Evolutionary conservation across 2,797 vertebrate species (phyloP), one percentile per base, ranked within the genome.

Genomic region (Sebastes steindachneri): DNA sequence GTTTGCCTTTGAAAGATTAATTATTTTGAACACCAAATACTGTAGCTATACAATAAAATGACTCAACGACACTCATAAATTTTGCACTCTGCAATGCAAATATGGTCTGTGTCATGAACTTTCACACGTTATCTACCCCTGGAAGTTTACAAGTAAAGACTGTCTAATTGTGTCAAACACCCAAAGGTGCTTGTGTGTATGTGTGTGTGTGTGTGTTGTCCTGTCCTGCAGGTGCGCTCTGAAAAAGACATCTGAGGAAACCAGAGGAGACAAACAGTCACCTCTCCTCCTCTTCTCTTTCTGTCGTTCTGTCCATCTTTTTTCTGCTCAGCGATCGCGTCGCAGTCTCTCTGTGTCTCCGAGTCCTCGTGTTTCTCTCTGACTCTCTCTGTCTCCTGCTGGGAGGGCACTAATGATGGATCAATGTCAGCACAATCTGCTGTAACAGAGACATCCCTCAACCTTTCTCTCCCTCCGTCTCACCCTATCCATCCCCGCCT

Each of bases 391-490:
- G 84, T 88, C 86, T 91, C 83, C 83, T 85, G 71, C 76, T 59
- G 84, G 80, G 90, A 91, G 74, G 78, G 81, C 80, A 79, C 85
- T 94, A 94, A 93, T 93, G 93, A 95, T 91, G 89, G 94, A 96
- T 96, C 95, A 89, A 95, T 96, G 94, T 91, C 88, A 94, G 90
- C 83, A 88, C 92, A 86, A 92, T 91, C 86, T 75, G 86, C 85
- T 92, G 92, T 89, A 92, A 94, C 89, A 70, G 91, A 94, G 91
- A 92, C 88, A 84, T 86, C 57, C 57, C 83, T 90, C 90, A 85
- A 86, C 86, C 77, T 91, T 60, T 84, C 78, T 53, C 84, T 85
- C 58, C 59, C 67, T 82, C 83, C 51, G 63, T 78, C 84, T 88
- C 83, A 48, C 65, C 76, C 69, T 28, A 68, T 80, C 77, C 66